These are phyloP conservation scores for Glossosoma conforme DNA, from an alignment of 1,140 invertebrate genomes.

Conservation along the genomic window DNA sequence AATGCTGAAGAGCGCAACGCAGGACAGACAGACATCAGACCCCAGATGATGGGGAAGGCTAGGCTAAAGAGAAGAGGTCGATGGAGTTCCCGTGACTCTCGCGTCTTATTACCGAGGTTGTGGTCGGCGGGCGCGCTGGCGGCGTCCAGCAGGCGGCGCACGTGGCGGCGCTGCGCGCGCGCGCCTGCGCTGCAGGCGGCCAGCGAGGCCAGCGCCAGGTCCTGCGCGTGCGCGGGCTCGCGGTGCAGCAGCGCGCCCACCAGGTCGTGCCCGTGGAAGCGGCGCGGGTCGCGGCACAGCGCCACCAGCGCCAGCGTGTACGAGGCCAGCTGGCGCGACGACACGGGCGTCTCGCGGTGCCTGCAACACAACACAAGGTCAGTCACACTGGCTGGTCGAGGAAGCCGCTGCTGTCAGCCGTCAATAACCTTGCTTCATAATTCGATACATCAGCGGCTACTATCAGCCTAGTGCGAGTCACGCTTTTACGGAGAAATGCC, in stretches of 20 bases:
- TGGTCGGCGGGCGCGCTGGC: conserved; percentile 70
- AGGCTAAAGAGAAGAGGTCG: neutral
- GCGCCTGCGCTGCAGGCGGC: conserved; percentile 71
- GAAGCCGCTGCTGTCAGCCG: too few species aligned
- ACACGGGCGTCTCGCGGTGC: conserved; percentile 67
- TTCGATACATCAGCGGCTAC: too few species aligned
- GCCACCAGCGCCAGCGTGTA: conserved; percentile 72
- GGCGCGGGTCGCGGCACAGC: conserved; percentile 73
- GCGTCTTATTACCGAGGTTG: conserved; percentile 56
- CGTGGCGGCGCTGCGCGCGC: conserved; percentile 73
- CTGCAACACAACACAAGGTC: conserved; percentile 41
- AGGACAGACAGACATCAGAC: neutral
- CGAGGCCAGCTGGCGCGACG: conserved; percentile 64
- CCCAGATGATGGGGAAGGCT: neutral
- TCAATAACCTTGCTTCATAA: too few species aligned
- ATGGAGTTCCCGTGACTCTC: neutral
- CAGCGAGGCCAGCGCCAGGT: conserved; percentile 55
- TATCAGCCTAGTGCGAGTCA: too few species aligned
- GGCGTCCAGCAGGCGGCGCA: conserved; percentile 69
- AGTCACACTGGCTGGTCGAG: too few species aligned
- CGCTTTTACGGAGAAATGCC: too few species aligned
- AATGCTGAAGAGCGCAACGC: too few species aligned
- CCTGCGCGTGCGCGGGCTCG: conserved; percentile 65
- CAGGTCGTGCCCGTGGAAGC: conserved; percentile 77
- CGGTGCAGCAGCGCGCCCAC: conserved; percentile 68